phyloP scores from a whole-genome alignment of 2,797 vertebrate species.

The Ptychobarbus kaznakovi region DNA sequence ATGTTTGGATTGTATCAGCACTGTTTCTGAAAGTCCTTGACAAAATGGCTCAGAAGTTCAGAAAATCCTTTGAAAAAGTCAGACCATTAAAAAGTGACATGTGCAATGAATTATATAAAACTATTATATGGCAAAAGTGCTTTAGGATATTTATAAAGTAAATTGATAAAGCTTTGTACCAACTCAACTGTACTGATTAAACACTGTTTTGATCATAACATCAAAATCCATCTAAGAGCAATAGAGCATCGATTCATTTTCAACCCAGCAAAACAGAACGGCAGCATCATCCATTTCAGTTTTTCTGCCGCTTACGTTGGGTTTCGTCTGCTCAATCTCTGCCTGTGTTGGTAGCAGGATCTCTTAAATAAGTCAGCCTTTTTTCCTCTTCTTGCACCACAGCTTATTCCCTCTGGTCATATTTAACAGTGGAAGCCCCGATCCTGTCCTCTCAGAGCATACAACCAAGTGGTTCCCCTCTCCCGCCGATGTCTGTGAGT shows the following conservation, averaged over 20 bases:
- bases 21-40: not conserved
- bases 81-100: slow-evolving; percentile 58
- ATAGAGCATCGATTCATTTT: not conserved
- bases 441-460: slow-evolving; percentile 68
- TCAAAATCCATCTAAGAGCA: not conserved
- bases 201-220: not conserved
- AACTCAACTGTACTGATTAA: not conserved
- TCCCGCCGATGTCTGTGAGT: slow-evolving; percentile 56
- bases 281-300: not conserved
- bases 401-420: slow-evolving; percentile 34
- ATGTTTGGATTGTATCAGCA: slow-evolving; percentile 1
- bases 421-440: not conserved
- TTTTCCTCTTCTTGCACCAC: slow-evolving; percentile 67
- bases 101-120: slow-evolving; percentile 30
- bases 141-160: slow-evolving; percentile 15
- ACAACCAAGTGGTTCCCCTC: slow-evolving; percentile 66
- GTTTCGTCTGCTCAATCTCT: slow-evolving; percentile 78
- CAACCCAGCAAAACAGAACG: not conserved
- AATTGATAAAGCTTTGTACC: not conserved
- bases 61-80: slow-evolving; percentile 43
- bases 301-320: slow-evolving; percentile 48
- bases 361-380: slow-evolving; percentile 87
- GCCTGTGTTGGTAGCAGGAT: slow-evolving; percentile 84
- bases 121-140: slow-evolving; percentile 28
- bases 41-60: slow-evolving; percentile 7